Evolutionary conservation across 1,140 invertebrate genomes (phyloP), one percentile per base, ranked within the genome.

Genomic region (Diabrotica undecimpunctata): DNA sequence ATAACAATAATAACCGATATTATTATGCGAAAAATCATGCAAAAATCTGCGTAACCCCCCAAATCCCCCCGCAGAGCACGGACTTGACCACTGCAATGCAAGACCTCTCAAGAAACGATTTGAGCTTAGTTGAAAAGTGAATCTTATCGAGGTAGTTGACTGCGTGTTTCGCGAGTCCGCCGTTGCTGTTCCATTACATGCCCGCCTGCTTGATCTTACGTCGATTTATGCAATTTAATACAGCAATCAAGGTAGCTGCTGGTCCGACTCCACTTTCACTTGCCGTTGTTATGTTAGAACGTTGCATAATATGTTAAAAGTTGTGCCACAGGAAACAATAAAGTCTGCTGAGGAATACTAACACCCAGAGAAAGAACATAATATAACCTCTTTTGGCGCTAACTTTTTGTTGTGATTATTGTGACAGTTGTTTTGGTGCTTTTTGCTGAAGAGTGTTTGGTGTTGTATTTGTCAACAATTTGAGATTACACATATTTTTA

Each of bases 71-170:
- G 6, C 41, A 46, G 8, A 25, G 41, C 41, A 46, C 41, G 41
- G 41, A 46, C 41, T 46, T 46, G 41, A 10, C 41, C 41, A 46
- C 41, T 8, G n/a, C 41, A 46, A 46, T 46, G 8, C 41, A 46
- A 46, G 41, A 46, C 41, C 8, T 46, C 41, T 8, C 41, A n/a
- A 46, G 25, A 25, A 58, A 8, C 11, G 25, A 37, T 58, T 60
- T 60, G n/a, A 46, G 13, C 13, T 51, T 46, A 60, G 58, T 60
- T 46, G 58, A 60, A 60, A 60, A 60, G 58, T 60, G 58, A 60
- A 60, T 60, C 58, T 60, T 60, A 60, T 60, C 35, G 36, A 38
- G 36, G 58, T 36, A 36, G 39, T n/a, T 25, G 9, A 12, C n/a
- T 38, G 39, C 12, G 37, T 50, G 58, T 60, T 60, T 60, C 58